Conservation (phyloP, 2,888 invertebrate species). For the Drosophila testacea region DNA sequence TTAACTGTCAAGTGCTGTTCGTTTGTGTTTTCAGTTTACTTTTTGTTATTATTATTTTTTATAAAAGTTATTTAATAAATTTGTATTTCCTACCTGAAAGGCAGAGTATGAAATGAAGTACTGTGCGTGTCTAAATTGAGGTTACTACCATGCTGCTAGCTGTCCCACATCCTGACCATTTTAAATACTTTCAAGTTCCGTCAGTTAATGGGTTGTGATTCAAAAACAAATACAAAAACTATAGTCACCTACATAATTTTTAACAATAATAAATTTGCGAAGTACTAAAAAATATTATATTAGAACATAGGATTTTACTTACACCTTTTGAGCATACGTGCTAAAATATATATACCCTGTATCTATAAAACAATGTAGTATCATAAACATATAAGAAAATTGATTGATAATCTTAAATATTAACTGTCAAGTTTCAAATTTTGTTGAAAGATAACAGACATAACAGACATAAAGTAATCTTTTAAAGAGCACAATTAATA, state of each 20-base stretch:
- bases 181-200: conserved; percentile 8
- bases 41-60: conserved; percentile 16
- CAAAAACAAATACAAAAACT: conserved; percentile 30
- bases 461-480: no score
- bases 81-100: conserved; percentile 42
- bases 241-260: not conserved
- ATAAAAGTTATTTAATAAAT: conserved; percentile 57
- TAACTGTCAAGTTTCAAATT: not conserved
- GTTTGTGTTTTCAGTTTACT: conserved; percentile 31
- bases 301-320: not conserved
- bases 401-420: no score
- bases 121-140: conserved; percentile 54
- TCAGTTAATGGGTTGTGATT: conserved; percentile 55
- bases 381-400: not conserved
- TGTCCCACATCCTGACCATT: not conserved
- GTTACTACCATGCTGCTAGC: conserved; percentile 34
- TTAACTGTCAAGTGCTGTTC: conserved; percentile 52
- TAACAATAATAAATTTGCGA: not conserved
- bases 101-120: conserved; percentile 10
- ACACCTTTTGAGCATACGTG: not conserved
- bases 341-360: not conserved
- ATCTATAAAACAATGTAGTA: not conserved
- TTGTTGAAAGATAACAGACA: not conserved
- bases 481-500: no score
- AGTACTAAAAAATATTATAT: not conserved